phyloP scores from a whole-genome alignment of 1,140 invertebrate species.

The Trichonephila clavata region DNA sequence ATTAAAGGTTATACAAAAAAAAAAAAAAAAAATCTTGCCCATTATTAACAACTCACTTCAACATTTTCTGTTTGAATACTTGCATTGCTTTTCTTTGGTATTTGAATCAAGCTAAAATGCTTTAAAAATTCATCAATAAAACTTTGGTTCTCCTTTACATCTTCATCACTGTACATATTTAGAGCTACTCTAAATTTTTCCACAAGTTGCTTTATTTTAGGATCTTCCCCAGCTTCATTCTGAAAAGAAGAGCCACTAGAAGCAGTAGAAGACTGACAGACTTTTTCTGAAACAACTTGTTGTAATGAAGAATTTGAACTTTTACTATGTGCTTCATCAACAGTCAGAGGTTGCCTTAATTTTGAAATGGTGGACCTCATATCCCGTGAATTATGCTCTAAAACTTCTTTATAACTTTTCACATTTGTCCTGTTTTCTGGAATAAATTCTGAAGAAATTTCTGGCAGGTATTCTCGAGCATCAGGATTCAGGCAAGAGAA shows the following conservation, averaged over 20 bases:
- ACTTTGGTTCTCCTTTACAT: background rate
- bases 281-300: background rate
- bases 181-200: background rate
- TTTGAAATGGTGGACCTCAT: background rate
- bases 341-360: background rate
- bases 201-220: background rate
- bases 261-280: background rate
- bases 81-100: background rate
- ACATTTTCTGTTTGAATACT: conserved; percentile 24
- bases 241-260: background rate
- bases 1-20: too few relatives aligned
- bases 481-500: conserved; percentile 21
- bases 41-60: too few relatives aligned
- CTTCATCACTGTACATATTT: background rate
- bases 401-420: background rate
- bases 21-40: too few relatives aligned
- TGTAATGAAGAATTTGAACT: background rate
- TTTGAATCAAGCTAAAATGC: background rate
- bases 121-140: background rate
- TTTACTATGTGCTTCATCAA: background rate
- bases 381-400: background rate
- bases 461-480: conserved; percentile 20
- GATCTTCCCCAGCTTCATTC: background rate
- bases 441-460: background rate
- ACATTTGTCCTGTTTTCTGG: background rate